Evolutionary conservation across 2,888 invertebrate genomes (phyloP), one percentile per base, ranked within the genome.

Genomic region (Parthenolecanium corni): DNA sequence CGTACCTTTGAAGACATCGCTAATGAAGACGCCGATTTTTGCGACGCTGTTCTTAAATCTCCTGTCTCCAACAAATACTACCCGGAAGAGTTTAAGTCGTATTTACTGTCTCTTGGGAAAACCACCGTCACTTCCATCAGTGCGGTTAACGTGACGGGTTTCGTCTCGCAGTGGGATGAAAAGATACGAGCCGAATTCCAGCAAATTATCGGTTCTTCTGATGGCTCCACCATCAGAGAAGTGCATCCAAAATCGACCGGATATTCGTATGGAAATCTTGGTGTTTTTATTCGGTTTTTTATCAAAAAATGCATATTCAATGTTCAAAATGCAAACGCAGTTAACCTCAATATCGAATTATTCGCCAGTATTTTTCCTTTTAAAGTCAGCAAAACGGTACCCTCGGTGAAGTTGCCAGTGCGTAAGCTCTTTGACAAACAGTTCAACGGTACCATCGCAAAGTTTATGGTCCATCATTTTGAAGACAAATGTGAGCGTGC

Each of bases 201-300:
- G 6, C 18, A 38, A 4, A 20, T 58, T 1, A 12, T 58, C 3
- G 38, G 51, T 2, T 21, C 11, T 9, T 6, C 12, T 1, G n/a
- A n/a, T n/a, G 9, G n/a, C 2, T 21, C 38, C 5, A 6, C 20
- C 2, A 3, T 49, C 1, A 47, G 47, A 14, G 9, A 51, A 6
- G 51, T 58, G 11, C 58, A 58, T 38, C 38, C 49, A 5, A 25
- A 38, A 1, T 36, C 36, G 6, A 11, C 20, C 20, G 49, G 9
- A 1, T 3, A 1, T 2, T 14, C 58, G 0, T 49, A 49, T 16
- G 58, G 58, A 3, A 47, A 36, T 12, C 21, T 58, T 2, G 58
- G 58, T n/a, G 58, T 58, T 9, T 58, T 49, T 16, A 18, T 36
- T 51, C 58, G 49, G 18, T 58, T 36, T 16, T 58, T 49, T 16